Evolutionary conservation across 2,888 invertebrate species (phyloP).

Genomic region (Pollenia angustigena): DNA sequence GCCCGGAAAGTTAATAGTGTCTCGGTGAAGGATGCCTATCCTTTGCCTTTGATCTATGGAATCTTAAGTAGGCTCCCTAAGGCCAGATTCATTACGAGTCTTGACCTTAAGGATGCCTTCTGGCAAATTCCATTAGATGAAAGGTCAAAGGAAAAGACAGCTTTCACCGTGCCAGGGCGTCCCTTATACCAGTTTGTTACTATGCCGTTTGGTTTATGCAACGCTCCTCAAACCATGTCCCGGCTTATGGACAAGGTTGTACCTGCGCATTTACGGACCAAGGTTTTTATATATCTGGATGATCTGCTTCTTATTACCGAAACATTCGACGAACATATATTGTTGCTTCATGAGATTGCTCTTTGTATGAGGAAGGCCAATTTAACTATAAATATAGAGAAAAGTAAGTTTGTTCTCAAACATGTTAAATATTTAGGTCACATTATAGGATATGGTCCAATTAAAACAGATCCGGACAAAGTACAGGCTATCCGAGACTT

Average conservation of each 20-base stretch:
- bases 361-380: neutral
- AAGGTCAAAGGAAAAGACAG: slow-evolving; percentile 35
- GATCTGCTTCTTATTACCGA: slow-evolving; percentile 42
- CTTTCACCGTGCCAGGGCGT: slow-evolving; percentile 10
- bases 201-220: slow-evolving; percentile 5
- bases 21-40: no score
- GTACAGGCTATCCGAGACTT: slow-evolving; percentile 36
- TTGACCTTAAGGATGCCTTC: neutral
- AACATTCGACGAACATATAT: slow-evolving; percentile 44
- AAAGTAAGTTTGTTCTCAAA: slow-evolving; percentile 4
- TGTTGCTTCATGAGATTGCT: neutral
- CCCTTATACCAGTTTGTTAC: slow-evolving; percentile 11
- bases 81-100: no score
- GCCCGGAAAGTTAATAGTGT: no score
- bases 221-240: slow-evolving; percentile 36
- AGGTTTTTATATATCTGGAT: no score
- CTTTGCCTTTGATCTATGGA: no score
- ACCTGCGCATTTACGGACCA: no score
- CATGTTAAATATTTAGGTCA: slow-evolving; percentile 16
- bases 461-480: slow-evolving; percentile 53
- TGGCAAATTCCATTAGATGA: no score
- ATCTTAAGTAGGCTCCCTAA: no score
- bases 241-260: slow-evolving; percentile 40
- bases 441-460: neutral
- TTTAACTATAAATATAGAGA: slow-evolving; percentile 2